Percentiles rank a stretch among this genome's conserved stretches.
Conservation (phyloP, 2,797 vertebrate species). For the Babyrousa celebensis region DNA sequence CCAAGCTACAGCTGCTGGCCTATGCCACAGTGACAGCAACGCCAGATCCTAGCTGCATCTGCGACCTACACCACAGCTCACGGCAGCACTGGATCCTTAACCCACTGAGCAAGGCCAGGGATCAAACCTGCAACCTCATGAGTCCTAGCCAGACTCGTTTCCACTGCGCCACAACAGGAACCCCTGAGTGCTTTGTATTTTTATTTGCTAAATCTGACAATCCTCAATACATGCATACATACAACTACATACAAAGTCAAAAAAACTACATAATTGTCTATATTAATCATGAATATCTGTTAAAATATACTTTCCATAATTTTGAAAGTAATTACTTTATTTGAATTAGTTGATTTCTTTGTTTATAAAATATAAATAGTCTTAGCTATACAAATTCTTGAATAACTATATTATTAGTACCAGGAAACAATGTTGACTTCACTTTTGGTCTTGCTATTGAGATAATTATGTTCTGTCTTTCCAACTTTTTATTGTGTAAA, state of each 20-base stretch:
- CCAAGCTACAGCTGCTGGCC: no score
- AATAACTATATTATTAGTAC: not conserved
- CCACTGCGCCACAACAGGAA: no score
- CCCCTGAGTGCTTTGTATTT: not conserved
- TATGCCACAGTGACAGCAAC: no score
- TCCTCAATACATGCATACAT: not conserved
- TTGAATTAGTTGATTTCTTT: conserved; percentile 39
- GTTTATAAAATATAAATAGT: conserved; percentile 4
- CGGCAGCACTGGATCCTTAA: no score
- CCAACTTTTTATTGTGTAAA: not conserved
- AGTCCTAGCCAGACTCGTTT: no score
- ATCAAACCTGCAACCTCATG: no score
- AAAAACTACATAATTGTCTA: not conserved
- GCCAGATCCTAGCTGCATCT: no score
- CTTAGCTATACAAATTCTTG: not conserved
- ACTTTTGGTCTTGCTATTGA: conserved; percentile 6
- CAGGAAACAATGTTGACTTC: not conserved
- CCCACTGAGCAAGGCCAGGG: no score
- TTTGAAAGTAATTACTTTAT: not conserved
- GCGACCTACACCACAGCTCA: no score
- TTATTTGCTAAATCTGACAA: conserved; percentile 19
- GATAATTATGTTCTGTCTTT: not conserved
- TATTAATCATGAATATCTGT: not conserved
- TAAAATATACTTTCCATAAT: not conserved
- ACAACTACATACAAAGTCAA: not conserved